These are phyloP conservation scores for Brachypalpus laphriformis DNA, from an alignment of 2,888 invertebrate species.

Conservation along the genomic window DNA sequence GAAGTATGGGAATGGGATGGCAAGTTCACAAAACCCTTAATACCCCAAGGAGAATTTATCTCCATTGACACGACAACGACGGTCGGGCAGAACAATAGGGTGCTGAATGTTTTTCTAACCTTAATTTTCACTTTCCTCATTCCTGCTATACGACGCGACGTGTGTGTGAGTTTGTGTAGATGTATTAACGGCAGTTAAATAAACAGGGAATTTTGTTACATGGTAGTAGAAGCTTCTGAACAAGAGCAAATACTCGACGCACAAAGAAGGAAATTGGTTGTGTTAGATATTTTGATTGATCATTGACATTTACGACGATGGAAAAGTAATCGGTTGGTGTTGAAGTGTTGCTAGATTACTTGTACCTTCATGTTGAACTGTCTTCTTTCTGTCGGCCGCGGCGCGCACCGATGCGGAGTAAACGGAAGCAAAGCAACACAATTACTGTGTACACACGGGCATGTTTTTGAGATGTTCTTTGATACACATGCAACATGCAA, in stretches of 20 bases:
- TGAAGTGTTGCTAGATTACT: slow-evolving; percentile 68
- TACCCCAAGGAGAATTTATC: slow-evolving; percentile 67
- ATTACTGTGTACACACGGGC: slow-evolving; percentile 61
- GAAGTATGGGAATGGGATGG: slow-evolving; percentile 16
- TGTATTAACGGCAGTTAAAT: slow-evolving; percentile 43
- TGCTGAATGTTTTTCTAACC: slow-evolving; percentile 65
- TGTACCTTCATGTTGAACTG: slow-evolving; percentile 47
- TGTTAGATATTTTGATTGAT: slow-evolving; percentile 79
- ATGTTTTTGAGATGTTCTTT: slow-evolving; percentile 67
- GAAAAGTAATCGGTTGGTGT: slow-evolving; percentile 68
- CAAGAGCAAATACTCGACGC: slow-evolving; percentile 62
- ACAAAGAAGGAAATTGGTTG: slow-evolving; percentile 71
- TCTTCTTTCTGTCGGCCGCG: slow-evolving; percentile 18
- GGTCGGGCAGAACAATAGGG: slow-evolving; percentile 56
- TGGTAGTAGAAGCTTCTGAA: slow-evolving; percentile 44
- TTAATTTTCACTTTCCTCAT: slow-evolving; percentile 59
- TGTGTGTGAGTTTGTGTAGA: slow-evolving; percentile 8
- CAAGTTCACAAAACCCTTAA: slow-evolving; percentile 50
- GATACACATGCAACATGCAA: slow-evolving; percentile 63
- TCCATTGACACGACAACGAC: slow-evolving; percentile 50
- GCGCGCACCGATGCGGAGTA: slow-evolving; percentile 8
- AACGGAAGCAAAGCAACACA: slow-evolving; percentile 65
- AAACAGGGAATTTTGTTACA: slow-evolving; percentile 56
- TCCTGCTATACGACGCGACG: background rate
- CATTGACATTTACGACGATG: slow-evolving; percentile 80